Evolutionary conservation across 2,797 vertebrate species (phyloP), one percentile per base, ranked within the genome.

Genomic region (Odontamblyopus rebecca): DNA sequence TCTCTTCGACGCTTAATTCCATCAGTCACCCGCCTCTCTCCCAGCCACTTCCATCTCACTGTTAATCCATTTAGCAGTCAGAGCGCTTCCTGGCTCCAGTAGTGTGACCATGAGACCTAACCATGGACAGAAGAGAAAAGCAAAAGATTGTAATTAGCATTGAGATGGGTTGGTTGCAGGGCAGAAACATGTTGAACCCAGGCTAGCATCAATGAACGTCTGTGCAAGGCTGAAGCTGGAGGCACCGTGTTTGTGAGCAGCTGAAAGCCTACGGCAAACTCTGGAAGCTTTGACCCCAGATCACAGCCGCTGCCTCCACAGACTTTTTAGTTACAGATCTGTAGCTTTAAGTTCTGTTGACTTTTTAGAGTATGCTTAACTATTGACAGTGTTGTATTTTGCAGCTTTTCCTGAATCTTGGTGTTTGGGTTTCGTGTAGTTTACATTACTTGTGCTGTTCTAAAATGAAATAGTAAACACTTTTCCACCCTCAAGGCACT

Each of bases 1-100:
- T 89, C 74, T 53, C 72, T 73, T 84, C 70, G 77, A 88, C 84
- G 83, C 87, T 86, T 92, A 90, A 92, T 93, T 89, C 88, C 88
- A 90, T 90, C 91, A 91, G 83, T 91, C 89, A 88, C 89, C 85
- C 80, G 68, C 73, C 83, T 87, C 87, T 73, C 81, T 69, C 71
- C 68, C 67, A 23, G 80, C 79, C 85, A 81, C 82, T 90, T 91
- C 89, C 87, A 89, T 86, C 82, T 72, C 72, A 78, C 68, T 57
- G 69, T 77, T 90, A 91, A 92, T 92, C 89, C 86, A 82, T 89
- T 90, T 91, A 89, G 85, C 77, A 84, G 51, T 68, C 71, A 81
- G 74, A 82, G 79, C 44, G 5, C 71, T 80, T 84, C 85, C 78
- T 71, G 71, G 76, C 71, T 78, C 57, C n/a, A 77, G 64, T 71